These are phyloP conservation scores for Oppia nitens DNA, from an alignment of 1,140 invertebrate genomes.

Conservation along the genomic window DNA sequence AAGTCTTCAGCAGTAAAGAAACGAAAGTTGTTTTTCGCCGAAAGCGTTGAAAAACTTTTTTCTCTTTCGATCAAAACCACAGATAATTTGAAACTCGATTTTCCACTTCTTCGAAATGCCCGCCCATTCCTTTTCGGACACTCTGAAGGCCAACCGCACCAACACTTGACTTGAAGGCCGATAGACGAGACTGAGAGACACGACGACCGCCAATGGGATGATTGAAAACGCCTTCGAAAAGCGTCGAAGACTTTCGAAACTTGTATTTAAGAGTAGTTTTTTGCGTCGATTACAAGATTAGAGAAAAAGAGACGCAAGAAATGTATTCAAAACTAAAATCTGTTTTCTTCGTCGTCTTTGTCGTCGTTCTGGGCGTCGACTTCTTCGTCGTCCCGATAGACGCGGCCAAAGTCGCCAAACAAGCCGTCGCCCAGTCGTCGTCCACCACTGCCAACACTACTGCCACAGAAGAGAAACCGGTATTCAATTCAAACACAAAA, in stretches of 20 bases:
- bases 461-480: neutral
- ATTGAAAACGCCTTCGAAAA: no score
- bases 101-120: neutral
- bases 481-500: neutral
- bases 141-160: neutral
- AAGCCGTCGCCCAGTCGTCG: neutral
- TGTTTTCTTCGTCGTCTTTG: neutral
- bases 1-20: neutral
- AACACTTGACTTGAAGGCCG: no score
- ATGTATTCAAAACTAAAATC: no score
- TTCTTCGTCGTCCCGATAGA: neutral
- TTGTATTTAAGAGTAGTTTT: no score
- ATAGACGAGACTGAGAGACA: no score
- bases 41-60: neutral
- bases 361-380: neutral
- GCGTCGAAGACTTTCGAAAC: no score
- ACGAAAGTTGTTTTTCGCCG: neutral
- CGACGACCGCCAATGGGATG: no score
- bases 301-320: no score
- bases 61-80: neutral
- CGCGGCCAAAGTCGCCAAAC: neutral
- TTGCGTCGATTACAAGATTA: no score
- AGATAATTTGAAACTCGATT: neutral
- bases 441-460: neutral
- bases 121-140: neutral